These are phyloP conservation scores for Alectoris magna DNA, from an alignment of 2,797 vertebrate genomes.

Conservation along the genomic window DNA sequence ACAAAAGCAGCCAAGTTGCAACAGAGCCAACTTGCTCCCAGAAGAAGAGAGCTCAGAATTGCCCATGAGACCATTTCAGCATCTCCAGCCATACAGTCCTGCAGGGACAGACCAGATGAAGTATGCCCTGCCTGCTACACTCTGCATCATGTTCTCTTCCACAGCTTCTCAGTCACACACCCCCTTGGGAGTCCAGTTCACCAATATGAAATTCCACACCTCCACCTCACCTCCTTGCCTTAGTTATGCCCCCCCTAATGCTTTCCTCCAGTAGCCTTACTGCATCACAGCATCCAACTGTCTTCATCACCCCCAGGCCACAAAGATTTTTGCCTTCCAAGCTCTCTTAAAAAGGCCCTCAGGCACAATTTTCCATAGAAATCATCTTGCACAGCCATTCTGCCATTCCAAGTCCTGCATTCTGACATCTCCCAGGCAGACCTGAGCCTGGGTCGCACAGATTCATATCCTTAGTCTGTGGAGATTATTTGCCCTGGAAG, in stretches of 20 bases:
- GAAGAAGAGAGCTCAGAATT: neutral
- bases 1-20: neutral
- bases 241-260: neutral
- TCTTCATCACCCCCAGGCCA: neutral
- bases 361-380: neutral
- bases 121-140: neutral
- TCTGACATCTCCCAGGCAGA: neutral
- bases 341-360: neutral
- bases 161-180: neutral
- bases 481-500: neutral
- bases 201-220: constrained; percentile 39
- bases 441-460: neutral
- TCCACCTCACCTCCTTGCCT: constrained; percentile 1
- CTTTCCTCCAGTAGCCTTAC: neutral
- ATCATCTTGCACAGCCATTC: neutral
- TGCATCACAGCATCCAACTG: neutral
- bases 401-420: neutral
- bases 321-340: neutral
- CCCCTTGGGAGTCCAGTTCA: neutral
- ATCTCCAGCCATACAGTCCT: neutral
- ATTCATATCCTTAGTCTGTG: neutral
- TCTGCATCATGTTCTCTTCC: rapidly evolving
- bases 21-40: neutral
- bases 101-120: neutral
- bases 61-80: neutral